Percentiles rank a stretch among this genome's conserved stretches.
Evolutionary conservation across 2,888 invertebrate genomes (phyloP).

Genomic region (Stenichneumon culpator): DNA sequence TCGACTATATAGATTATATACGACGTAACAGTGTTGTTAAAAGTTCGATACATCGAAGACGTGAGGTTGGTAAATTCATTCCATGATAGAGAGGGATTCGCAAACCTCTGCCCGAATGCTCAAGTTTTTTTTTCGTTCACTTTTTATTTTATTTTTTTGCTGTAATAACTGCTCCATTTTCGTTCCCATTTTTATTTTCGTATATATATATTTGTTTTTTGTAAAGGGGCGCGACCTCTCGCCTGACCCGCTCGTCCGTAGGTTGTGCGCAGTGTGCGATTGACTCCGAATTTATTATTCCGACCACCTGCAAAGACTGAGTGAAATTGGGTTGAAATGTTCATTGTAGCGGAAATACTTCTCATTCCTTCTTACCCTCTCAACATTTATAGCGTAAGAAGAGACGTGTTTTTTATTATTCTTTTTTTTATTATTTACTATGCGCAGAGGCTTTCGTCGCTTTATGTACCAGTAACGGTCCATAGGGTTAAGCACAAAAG

Average conservation of each 20-base stretch:
- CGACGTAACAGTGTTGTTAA: constrained; percentile 19
- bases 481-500: background rate
- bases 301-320: constrained; percentile 36
- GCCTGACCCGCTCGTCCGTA: constrained; percentile 16
- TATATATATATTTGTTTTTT: background rate
- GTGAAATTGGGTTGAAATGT: constrained; percentile 18
- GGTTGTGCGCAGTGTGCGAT: constrained; percentile 21
- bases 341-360: constrained; percentile 16
- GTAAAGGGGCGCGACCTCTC: background rate
- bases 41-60: constrained; percentile 19
- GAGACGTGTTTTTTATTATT: background rate
- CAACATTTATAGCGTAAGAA: constrained; percentile 10
- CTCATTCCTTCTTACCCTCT: constrained; percentile 1
- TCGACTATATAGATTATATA: constrained; percentile 34
- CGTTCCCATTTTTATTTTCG: background rate
- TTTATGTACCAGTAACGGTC: constrained; percentile 8
- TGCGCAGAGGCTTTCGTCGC: constrained; percentile 21
- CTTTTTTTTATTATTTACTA: background rate
- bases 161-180: background rate
- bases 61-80: constrained; percentile 31
- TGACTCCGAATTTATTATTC: constrained; percentile 18
- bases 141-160: constrained; percentile 8
- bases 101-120: constrained; percentile 37
- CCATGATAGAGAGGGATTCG: constrained; percentile 9
- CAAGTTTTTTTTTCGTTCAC: constrained; percentile 20